Evolutionary conservation across 37 sponge, comb jelly and placozoan species (phyloP), one percentile per base, ranked within the genome.

Genomic region (Haliclona indistincta): DNA sequence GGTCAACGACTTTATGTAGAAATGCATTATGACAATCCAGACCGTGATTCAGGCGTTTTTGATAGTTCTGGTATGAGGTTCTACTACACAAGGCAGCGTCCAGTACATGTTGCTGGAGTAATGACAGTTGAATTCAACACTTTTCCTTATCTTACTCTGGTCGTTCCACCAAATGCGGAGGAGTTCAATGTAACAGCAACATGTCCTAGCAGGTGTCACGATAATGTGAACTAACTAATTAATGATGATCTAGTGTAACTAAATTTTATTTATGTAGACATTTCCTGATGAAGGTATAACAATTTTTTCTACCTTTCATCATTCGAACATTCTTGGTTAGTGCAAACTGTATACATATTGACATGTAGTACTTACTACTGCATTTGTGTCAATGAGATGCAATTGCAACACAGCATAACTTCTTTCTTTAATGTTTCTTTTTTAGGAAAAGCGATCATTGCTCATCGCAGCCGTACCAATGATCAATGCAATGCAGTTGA

Each of bases 11-110:
- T 70, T 23, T 29, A 84, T 32, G 49, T 84, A 0, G 81, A 84
- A 28, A 80, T 84, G 60, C 90, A 89, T 41, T 89, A 84, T 60
- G 79, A n/a, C n/a, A n/a, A 89, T n/a, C n/a, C n/a, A n/a, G n/a
- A n/a, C n/a, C n/a, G n/a, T n/a, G 8, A 8, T 47, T 47, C 49
- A 47, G 49, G 49, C 13, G 13, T 47, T 13, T 17, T 13, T 47
- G 49, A 47, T 47, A 47, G 13, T 47, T 47, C 49, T 47, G 49
- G 49, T 47, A 47, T 47, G 49, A 47, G 13, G 49, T 17, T 47
- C 8, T 47, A 47, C 49, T 47, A 47, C 49, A 17, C 49, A 47
- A 17, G 8, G 49, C 13, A 47, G 13, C 13, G 13, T 17, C 8
- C 49, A 47, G 13, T 13, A 47, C 49, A 17, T 8, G 13, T 17